Conservation (phyloP, 2,113 vertebrate species). For the Cisticola juncidis region DNA sequence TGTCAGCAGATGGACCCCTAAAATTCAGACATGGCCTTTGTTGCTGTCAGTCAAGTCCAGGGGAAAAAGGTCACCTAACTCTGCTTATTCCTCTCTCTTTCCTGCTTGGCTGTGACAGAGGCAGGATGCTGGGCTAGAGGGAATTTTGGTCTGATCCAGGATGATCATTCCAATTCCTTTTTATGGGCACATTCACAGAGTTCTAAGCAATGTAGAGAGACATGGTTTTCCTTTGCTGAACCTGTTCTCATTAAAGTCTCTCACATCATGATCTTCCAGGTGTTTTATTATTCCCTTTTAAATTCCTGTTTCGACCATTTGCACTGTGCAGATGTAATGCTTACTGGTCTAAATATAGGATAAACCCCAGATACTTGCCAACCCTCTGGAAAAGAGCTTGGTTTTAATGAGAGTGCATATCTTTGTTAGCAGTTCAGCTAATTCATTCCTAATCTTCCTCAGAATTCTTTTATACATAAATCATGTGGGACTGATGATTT, state of each 20-base stretch:
- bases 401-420: constrained; percentile 47
- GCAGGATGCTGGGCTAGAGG: neutral
- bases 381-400: constrained; percentile 1
- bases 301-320: constrained; percentile 44
- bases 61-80: neutral
- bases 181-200: neutral
- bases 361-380: constrained; percentile 26
- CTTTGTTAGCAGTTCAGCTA: constrained; percentile 50
- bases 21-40: neutral
- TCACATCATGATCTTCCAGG: constrained; percentile 16
- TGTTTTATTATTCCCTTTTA: constrained; percentile 67
- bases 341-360: constrained; percentile 43
- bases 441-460: constrained; percentile 49
- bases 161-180: neutral
- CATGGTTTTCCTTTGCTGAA: neutral
- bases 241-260: constrained; percentile 42
- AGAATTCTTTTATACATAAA: constrained; percentile 56
- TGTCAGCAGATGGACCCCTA: neutral
- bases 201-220: neutral
- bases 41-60: neutral
- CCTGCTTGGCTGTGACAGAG: neutral
- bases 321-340: constrained; percentile 19
- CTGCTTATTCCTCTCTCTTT: neutral
- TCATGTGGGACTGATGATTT: constrained; percentile 47
- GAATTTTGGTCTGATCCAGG: neutral